phyloP scores from a whole-genome alignment of 2,797 vertebrate genomes.

The Rhabdomys pumilio region DNA sequence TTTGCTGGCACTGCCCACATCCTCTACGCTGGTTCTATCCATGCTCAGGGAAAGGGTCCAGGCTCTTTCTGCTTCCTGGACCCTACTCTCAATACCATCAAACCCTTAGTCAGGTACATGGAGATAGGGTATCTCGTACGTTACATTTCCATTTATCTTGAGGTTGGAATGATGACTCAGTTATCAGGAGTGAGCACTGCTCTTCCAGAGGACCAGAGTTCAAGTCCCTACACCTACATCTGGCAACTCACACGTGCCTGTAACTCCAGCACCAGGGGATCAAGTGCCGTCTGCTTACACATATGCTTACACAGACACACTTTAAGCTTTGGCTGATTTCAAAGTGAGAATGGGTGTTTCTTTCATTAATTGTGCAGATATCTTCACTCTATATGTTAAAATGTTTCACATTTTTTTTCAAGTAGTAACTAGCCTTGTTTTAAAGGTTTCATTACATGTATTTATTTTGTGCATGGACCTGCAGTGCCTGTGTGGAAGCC shows the following conservation, averaged over 20 bases:
- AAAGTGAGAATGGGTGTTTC: not conserved
- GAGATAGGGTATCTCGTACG: not conserved
- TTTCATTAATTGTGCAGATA: conserved; percentile 31
- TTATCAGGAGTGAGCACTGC: not conserved
- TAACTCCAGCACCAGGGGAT: too few relatives aligned
- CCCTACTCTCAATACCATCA: not conserved
- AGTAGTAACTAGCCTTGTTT: not conserved
- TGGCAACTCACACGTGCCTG: not conserved
- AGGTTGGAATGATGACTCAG: not conserved
- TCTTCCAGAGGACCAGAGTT: not conserved
- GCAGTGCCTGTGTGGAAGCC: not conserved
- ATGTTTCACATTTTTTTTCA: conserved; percentile 42
- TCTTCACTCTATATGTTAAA: not conserved
- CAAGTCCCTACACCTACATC: not conserved
- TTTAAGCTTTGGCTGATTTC: conserved; percentile 38
- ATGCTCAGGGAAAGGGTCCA: not conserved
- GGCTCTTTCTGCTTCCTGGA: not conserved
- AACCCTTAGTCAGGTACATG: conserved; percentile 1
- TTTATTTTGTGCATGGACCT: not conserved
- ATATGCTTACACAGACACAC: not conserved
- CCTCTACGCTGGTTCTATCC: not conserved
- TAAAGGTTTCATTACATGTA: not conserved
- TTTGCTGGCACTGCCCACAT: not conserved
- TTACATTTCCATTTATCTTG: conserved; percentile 26
- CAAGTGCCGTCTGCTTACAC: not conserved